Conservation (phyloP, 35 echinoderm and acorn worm species). For the Lytechinus variegatus region DNA sequence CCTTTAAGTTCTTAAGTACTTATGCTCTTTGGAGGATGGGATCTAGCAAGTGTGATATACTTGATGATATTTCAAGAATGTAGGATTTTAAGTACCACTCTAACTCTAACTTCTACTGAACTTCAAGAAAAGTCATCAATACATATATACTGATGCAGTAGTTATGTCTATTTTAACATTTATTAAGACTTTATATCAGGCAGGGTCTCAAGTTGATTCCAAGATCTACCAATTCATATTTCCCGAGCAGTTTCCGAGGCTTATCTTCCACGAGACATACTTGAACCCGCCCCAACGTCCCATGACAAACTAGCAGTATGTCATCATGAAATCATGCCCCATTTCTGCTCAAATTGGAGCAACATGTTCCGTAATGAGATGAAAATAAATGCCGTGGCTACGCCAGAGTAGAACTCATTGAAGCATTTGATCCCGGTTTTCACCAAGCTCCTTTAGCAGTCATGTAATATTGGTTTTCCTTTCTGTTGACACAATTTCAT, state of each 20-base stretch:
- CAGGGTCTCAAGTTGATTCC: too few species aligned
- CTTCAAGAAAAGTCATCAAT: too few species aligned
- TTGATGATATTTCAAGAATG: too few species aligned
- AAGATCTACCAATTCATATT: not conserved
- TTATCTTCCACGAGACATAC: not conserved
- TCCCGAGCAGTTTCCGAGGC: not conserved
- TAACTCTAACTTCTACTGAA: too few species aligned
- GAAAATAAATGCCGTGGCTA: not conserved
- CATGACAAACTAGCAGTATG: not conserved
- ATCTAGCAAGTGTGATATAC: too few species aligned
- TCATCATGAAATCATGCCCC: not conserved
- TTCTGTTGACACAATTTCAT: conserved; percentile 40
- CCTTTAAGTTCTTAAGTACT: too few species aligned
- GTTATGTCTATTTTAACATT: too few species aligned
- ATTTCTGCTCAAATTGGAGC: not conserved
- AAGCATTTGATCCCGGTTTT: conserved; percentile 11
- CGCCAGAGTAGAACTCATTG: not conserved
- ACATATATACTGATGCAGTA: too few species aligned
- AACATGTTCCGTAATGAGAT: conserved; percentile 12
- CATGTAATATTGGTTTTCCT: not conserved
- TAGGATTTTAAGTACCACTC: too few species aligned
- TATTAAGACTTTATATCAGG: too few species aligned
- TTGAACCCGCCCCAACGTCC: not conserved
- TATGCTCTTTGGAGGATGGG: too few species aligned
- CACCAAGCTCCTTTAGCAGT: not conserved